Base-by-base conservation (phyloP, 2,888 invertebrate species). In the Hydrotaea diabolus region DNA sequence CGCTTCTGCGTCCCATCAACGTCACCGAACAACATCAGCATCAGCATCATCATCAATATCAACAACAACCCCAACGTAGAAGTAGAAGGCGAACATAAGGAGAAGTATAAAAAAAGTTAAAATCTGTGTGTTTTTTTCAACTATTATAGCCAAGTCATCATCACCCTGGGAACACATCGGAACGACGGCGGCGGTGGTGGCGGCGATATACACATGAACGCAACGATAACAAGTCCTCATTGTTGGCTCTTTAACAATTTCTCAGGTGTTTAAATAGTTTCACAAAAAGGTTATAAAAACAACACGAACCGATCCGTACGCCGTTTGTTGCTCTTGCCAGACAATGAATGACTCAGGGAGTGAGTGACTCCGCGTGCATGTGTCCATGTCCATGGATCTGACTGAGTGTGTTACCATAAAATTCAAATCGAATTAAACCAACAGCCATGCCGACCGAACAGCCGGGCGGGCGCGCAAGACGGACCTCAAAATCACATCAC, bases 401-500 rank as follows among this genome's bases (percentile, higher is more conserved):
- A 3, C 43, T 15, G 23, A 39, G n/a, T 74, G 43, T 59, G 59
- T 74, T 74, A 55, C 71, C 71, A 74, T 73, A 80, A 69, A 80
- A 69, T 69, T 75, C 78, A 78, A 82, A 82, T 82, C 39, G 73
- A 64, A 76, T 77, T 71, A 80, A 71, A 13, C 53, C 19, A 15
- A 59, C 55, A 62, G 55, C 15, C 43, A 43, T 3, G 36, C 36
- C 39, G 49, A 57, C 21, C 73, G 9, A 62, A 53, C 69, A 82
- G 59, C 46, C 74, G 59, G 53, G 39, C 39, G n/a, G 36, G 64
- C 62, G n/a, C n/a, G n/a, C n/a, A n/a, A n/a, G n/a, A n/a, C n/a
- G n/a, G n/a, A 79, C 49, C 26, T 85, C 87, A 87, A 86, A 86
- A 86, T 86, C 87, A 80, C 82, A 83, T 57, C 26, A 55, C 49